A percentile compares a stretch with the other conserved stretches of the same genome.
Conservation (phyloP, 2,113 vertebrate species). For the Sphyrna mokarran region DNA sequence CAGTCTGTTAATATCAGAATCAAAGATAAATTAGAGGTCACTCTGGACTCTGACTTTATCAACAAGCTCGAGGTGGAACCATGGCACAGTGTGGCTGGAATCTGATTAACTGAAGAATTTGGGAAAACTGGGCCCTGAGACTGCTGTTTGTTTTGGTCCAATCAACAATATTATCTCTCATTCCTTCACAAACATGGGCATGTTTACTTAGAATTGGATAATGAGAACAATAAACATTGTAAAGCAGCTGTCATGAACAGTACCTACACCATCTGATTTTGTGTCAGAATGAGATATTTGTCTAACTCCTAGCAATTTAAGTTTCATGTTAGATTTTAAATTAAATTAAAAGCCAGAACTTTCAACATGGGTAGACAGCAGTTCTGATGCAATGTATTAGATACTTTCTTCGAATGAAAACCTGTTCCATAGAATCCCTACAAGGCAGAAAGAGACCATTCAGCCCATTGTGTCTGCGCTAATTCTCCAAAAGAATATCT, state of each 20-base stretch:
- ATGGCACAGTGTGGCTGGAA: background rate
- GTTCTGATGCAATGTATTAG: background rate
- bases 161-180: background rate
- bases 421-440: background rate
- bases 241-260: background rate
- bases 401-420: background rate
- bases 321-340: background rate
- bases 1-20: background rate
- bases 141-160: background rate
- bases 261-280: background rate
- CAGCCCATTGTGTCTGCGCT: no score
- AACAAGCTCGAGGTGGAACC: background rate
- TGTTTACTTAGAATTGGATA: background rate
- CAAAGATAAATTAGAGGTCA: slow-evolving; percentile 4
- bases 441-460: no score
- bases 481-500: no score
- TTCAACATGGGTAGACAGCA: background rate
- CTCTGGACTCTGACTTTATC: background rate
- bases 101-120: slow-evolving; percentile 11
- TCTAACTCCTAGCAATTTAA: background rate
- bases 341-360: background rate
- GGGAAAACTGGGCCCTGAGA: background rate
- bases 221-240: background rate
- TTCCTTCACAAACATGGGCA: background rate
- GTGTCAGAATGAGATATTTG: background rate